Base-by-base conservation (phyloP, 2,113 vertebrate genomes). In the Passer domesticus region DNA sequence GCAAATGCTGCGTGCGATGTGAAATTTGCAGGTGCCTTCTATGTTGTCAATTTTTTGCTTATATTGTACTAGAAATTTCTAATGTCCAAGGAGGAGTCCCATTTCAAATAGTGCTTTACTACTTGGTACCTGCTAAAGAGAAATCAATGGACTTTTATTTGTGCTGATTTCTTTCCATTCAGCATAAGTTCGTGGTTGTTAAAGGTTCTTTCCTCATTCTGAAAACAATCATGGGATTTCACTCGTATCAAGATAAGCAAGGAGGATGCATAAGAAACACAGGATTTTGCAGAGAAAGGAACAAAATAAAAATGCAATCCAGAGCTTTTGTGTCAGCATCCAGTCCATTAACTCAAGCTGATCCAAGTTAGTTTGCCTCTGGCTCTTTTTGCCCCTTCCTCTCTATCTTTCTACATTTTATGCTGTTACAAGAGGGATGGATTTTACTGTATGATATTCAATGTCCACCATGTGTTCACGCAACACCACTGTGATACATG, bases 221-320 rank as follows among this genome's bases (percentile, higher is more conserved):
- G 69, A 70, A 80, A 78, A 39, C 28, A 73, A 0, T n/a, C 8
- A 7, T 5, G 20, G 28, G 46, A 66, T 7, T 49, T 87, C 33
- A 43, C 4, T 94, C 11, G 0, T n/a, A 20, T 28, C 24, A 67
- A 59, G 56, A 53, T 12, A 1, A 78, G 20, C 68, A 77, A n/a
- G 28, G 33, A 41, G 25, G 20, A 64, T 80, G 50, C 31, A 28
- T 62, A 81, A 80, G 76, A 81, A 91, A 72, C 31, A 58, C 7
- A 68, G 60, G 39, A 75, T 89, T 91, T 92, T 84, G 43, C 39
- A 81, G 43, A 52, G 35, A 78, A 78, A 78, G 43, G 30, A 92
- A n/a, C 20, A 91, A 89, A 87, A 47, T 14, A 8, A 56, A 80
- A 79, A 68, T 1, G 2, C 9, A 79, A 62, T 49, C 21, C 52